These are phyloP conservation scores for Caradrina clavipalpis DNA, from an alignment of 2,888 invertebrate genomes.

Conservation along the genomic window DNA sequence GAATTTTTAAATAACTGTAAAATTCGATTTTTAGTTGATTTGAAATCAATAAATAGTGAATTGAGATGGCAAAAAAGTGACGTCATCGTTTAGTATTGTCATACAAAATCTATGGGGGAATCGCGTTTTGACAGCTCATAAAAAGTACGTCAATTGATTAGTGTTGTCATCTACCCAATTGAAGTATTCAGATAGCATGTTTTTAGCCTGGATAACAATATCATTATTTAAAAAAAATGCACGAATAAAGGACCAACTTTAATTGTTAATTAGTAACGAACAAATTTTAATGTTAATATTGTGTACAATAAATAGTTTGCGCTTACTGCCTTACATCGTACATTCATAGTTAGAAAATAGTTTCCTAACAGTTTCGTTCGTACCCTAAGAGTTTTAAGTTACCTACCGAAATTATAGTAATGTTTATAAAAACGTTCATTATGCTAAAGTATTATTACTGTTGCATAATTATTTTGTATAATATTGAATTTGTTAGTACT, in stretches of 20 bases:
- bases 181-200: constrained; percentile 29
- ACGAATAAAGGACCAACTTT: constrained; percentile 46
- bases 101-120: no score
- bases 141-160: no score
- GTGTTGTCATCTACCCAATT: no score
- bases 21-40: no score
- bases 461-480: constrained; percentile 60
- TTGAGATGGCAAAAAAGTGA: no score
- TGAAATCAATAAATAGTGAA: no score
- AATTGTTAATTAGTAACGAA: constrained; percentile 51
- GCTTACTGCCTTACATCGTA: constrained; percentile 36
- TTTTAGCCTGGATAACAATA: constrained; percentile 4
- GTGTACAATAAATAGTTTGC: constrained; percentile 21
- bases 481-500: constrained; percentile 69
- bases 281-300: constrained; percentile 44
- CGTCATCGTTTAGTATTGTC: no score
- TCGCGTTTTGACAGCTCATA: no score
- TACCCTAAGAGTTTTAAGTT: constrained; percentile 51
- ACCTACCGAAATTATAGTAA: constrained; percentile 64
- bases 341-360: constrained; percentile 60
- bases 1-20: no score
- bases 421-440: constrained; percentile 44
- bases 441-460: constrained; percentile 58
- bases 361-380: constrained; percentile 21
- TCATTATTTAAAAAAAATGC: background rate